Percentiles rank a stretch among this genome's conserved stretches.
Conservation (phyloP, 2,888 invertebrate species). For the Tethea ocularis region DNA sequence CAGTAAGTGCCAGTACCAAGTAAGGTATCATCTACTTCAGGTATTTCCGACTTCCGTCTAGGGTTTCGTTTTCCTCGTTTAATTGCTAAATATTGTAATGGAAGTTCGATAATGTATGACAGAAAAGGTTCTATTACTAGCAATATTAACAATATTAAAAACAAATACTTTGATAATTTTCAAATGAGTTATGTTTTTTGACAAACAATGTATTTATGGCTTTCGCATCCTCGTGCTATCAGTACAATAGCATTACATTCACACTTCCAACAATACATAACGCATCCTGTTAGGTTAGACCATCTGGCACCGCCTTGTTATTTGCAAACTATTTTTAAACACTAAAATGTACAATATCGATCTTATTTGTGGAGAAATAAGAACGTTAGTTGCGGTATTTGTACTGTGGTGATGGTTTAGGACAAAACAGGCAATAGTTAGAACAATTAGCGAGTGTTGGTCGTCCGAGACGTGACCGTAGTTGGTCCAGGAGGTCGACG, state of each 20-base stretch:
- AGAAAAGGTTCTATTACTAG: too few relatives aligned
- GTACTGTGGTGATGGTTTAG: slow-evolving; percentile 35
- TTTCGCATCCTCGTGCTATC: slow-evolving; percentile 40
- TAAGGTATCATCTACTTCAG: too few relatives aligned
- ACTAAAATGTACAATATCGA: slow-evolving; percentile 17
- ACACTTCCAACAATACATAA: slow-evolving; percentile 55
- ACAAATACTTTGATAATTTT: neutral
- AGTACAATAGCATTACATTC: slow-evolving; percentile 54
- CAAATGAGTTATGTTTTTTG: slow-evolving; percentile 26
- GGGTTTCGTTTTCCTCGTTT: too few relatives aligned
- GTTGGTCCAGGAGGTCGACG: slow-evolving; percentile 32
- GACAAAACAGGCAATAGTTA: slow-evolving; percentile 20
- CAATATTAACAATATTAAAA: neutral
- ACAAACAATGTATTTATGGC: slow-evolving; percentile 46
- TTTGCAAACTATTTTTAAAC: slow-evolving; percentile 10
- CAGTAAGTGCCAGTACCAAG: too few relatives aligned
- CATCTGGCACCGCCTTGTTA: slow-evolving; percentile 54
- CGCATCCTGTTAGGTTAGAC: slow-evolving; percentile 50
- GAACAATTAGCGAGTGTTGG: slow-evolving; percentile 59
- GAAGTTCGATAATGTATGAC: too few relatives aligned
- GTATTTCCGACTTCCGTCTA: too few relatives aligned
- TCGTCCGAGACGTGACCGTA: slow-evolving; percentile 47
- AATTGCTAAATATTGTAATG: too few relatives aligned
- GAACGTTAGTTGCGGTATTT: slow-evolving; percentile 5
- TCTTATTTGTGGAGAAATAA: slow-evolving; percentile 23